Evolutionary conservation across 2,797 vertebrate species (phyloP).

Genomic region (Alectoris magna): DNA sequence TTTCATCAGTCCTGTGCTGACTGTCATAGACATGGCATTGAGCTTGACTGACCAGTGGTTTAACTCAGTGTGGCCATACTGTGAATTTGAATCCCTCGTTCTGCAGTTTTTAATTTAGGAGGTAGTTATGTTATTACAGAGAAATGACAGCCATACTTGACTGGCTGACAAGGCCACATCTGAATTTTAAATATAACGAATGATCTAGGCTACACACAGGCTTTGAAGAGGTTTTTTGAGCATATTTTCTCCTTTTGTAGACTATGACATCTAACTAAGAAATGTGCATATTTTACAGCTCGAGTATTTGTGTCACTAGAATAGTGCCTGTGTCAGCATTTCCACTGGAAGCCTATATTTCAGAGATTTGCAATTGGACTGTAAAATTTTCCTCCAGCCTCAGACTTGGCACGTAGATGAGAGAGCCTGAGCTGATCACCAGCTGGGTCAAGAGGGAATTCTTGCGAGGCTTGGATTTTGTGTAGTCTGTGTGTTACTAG

Average conservation of each 20-base stretch:
- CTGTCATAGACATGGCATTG: background rate
- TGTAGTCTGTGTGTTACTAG: background rate
- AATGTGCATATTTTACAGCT: slow-evolving; percentile 63
- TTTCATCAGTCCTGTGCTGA: background rate
- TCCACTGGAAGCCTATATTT: slow-evolving; percentile 74
- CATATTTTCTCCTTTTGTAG: slow-evolving; percentile 7
- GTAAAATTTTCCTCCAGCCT: slow-evolving; percentile 70
- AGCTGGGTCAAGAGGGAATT: slow-evolving; percentile 55
- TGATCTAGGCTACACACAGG: slow-evolving; percentile 45
- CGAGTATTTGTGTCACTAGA: slow-evolving; percentile 71
- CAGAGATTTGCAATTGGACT: slow-evolving; percentile 70
- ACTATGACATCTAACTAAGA: slow-evolving; percentile 63
- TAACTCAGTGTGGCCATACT: background rate
- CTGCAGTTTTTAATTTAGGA: slow-evolving; percentile 34
- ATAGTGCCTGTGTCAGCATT: slow-evolving; percentile 68
- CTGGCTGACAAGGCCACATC: slow-evolving; percentile 29
- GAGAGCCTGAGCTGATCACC: slow-evolving; percentile 32
- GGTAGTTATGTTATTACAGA: slow-evolving; percentile 30
- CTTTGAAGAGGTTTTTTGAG: slow-evolving; percentile 68
- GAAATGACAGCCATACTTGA: slow-evolving; percentile 36
- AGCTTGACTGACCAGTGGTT: slow-evolving; percentile 20
- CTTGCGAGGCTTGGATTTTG: background rate
- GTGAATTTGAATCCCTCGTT: background rate
- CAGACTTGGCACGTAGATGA: slow-evolving; percentile 66
- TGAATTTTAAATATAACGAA: slow-evolving; percentile 71